Conservation (phyloP, 2,113 vertebrate genomes). For the Megaleporinus macrocephalus region DNA sequence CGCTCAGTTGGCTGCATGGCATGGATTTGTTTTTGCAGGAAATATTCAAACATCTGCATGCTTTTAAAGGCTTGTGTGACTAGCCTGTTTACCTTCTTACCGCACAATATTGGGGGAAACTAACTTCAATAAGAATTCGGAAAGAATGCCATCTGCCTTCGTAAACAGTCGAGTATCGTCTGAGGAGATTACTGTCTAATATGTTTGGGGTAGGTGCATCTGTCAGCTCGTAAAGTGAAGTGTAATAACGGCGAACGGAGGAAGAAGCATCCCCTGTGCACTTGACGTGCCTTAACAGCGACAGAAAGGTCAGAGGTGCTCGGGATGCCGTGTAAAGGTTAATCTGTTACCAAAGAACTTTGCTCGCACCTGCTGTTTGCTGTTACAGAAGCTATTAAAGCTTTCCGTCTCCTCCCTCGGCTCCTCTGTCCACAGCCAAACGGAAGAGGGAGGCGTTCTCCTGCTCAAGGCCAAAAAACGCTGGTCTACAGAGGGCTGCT, state of each 20-base stretch:
- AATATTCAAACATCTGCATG: constrained; percentile 23
- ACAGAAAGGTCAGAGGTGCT: neutral
- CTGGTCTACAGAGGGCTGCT: neutral
- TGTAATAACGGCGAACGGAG: neutral
- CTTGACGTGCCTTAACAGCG: neutral
- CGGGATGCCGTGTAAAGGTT: constrained; percentile 10
- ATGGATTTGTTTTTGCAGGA: constrained; percentile 27
- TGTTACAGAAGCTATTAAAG: constrained; percentile 1
- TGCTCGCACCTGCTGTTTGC: constrained; percentile 24
- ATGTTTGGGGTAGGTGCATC: neutral
- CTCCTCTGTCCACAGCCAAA: neutral
- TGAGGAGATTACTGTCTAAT: neutral
- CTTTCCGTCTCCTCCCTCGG: neutral
- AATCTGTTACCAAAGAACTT: neutral
- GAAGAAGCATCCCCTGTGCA: neutral
- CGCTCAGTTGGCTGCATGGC: constrained; percentile 13
- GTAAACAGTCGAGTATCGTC: neutral
- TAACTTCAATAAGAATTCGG: neutral
- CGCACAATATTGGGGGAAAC: neutral
- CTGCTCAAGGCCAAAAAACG: neutral
- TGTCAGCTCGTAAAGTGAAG: neutral
- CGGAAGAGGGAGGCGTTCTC: neutral
- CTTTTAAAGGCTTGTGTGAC: neutral
- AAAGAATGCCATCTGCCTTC: neutral
- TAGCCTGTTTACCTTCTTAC: neutral